Evolutionary conservation across 2,888 invertebrate species (phyloP), one percentile per base, ranked within the genome.

Genomic region (Tiliacea aurago): DNA sequence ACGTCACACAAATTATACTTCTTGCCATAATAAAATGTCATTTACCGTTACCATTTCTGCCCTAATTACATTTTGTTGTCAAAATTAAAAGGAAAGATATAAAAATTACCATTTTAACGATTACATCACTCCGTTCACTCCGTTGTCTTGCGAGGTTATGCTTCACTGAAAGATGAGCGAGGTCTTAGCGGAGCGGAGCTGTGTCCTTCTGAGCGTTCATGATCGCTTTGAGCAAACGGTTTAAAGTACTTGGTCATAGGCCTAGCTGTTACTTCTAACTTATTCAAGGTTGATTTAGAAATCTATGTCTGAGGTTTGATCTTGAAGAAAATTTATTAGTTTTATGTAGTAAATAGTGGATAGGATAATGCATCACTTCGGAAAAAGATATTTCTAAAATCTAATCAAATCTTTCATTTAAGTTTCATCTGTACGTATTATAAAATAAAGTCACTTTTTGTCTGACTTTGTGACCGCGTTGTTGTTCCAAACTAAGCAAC

Each of bases 1-100:
- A 45, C 45, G 45, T 45, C 47, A 47, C 47, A 47, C 1, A 18
- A 47, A 47, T 45, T 45, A 47, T 18, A 47, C 23, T 13, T 15
- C 6, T 7, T 6, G 2, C 6, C 15, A 23, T 37, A 18, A n/a
- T 56, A 61, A n/a, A 69, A 51, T 13, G n/a, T 53, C n/a, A 70
- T 45, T 55, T 47, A 68, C 70, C 23, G 70, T 81, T 68, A 47
- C 6, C 41, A 23, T 49, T 23, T 15, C 45, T 68, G 76, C 59
- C 51, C 81, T 77, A 65, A 80, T 80, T 80, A 81, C 82, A 56
- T 81, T 76, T 53, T n/a, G 64, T 43, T 68, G 82, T 81, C 23
- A 68, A 81, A 67, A 81, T 70, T 81, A 70, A 81, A 81, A 81
- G 41, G 53, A 28, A 28, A 76, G 45, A 79, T 78, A 80, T 62